Evolutionary conservation across 2,888 invertebrate species (phyloP), one percentile per base, ranked within the genome.

Genomic region (Sarcophaga caerulescens): DNA sequence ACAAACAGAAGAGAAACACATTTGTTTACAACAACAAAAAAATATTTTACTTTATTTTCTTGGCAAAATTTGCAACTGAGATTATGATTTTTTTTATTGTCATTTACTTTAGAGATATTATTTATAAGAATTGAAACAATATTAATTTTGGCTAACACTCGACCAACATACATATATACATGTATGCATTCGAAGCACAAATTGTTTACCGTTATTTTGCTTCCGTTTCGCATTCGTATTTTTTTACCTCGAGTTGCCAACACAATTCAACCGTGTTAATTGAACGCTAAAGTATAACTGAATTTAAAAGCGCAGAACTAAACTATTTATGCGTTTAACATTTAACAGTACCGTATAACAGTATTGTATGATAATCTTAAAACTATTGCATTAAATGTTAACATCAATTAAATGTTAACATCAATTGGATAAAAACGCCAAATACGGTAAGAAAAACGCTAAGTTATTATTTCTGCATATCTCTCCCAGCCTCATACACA

Each of bases 261-360:
- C 52, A 17, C 52, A 71, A 69, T 57, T 73, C 77, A 68, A 83
- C 76, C 80, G 80, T 57, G 47, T 79, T 74, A 45, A 73, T 73
- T 66, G 76, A 84, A 85, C 62, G 73, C 73, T 60, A 75, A 81
- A 84, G 44, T 69, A 45, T 73, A 77, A 86, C 86, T 86, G 63
- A 81, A 65, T 63, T 74, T 44, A 35, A 63, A 19, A 17, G 19
- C 69, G 73, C 60, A 76, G 52, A 4, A 52, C 52, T 12, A 52
- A 52, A 52, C 52, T 52, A 12, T 52, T 17, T 17, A 17, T 52
- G 52, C 23, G n/a, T 25, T 45, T 25, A 23, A n/a, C 57, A 19
- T 23, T 57, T 19, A 8, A 52, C 19, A 21, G 19, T 71, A 59
- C 59, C 35, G 19, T 21, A 35, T 25, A 65, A 65, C 23, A 63